Percentiles rank a stretch among this genome's conserved stretches.
phyloP scores from a whole-genome alignment of 2,888 invertebrate genomes.

The Brenthis daphne region DNA sequence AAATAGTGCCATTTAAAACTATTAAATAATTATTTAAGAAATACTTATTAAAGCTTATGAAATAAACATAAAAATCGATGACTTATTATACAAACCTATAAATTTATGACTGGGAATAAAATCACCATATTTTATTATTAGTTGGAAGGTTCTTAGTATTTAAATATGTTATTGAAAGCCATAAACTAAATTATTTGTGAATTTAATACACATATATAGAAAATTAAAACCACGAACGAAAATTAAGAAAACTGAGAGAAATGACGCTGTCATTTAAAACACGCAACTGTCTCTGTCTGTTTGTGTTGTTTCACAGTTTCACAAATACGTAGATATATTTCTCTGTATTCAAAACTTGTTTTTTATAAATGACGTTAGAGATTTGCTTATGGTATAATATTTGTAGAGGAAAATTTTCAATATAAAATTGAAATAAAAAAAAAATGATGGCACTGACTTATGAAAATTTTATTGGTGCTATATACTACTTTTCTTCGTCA shows the following conservation, averaged over 20 bases:
- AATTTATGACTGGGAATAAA: slow-evolving; percentile 51
- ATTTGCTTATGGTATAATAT: not conserved
- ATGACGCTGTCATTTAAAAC: slow-evolving; percentile 36
- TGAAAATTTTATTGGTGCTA: too few species aligned
- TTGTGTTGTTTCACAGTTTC: too few species aligned
- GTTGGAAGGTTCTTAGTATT: slow-evolving; percentile 15
- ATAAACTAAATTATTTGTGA: slow-evolving; percentile 20
- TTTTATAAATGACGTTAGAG: slow-evolving; percentile 9
- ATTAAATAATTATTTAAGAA: slow-evolving; percentile 1
- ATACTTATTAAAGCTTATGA: slow-evolving; percentile 1
- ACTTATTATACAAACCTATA: slow-evolving; percentile 53
- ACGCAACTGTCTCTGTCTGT: slow-evolving; percentile 18
- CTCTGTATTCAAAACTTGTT: slow-evolving; percentile 2
- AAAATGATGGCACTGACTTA: too few species aligned
- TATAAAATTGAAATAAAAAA: too few species aligned
- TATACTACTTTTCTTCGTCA: too few species aligned
- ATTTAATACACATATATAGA: slow-evolving; percentile 22
- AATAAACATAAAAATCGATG: slow-evolving; percentile 52
- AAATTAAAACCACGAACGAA: slow-evolving; percentile 26
- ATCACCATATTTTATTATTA: slow-evolving; percentile 48
- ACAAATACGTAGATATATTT: not conserved
- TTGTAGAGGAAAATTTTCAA: not conserved
- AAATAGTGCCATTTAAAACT: slow-evolving; percentile 5
- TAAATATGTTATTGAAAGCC: slow-evolving; percentile 18
- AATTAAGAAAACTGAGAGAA: slow-evolving; percentile 37